A percentile compares a stretch with the other conserved stretches of the same genome.
phyloP scores from a whole-genome alignment of 1,140 invertebrate species.

The Colletes latitarsis region DNA sequence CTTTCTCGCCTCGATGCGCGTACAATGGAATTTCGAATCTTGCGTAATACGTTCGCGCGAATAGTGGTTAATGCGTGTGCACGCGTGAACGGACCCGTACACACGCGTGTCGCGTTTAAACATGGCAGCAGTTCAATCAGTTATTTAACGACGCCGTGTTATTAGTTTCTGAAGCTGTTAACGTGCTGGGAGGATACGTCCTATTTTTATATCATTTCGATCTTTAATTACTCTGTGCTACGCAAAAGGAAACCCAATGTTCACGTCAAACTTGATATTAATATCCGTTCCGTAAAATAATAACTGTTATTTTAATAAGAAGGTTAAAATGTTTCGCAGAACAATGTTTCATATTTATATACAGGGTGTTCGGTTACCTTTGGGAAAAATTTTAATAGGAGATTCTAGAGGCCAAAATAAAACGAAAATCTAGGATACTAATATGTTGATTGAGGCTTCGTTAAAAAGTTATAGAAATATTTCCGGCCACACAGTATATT shows the following conservation, averaged over 20 bases:
- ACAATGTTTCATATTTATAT: not conserved
- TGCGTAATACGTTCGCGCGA: conserved; percentile 4
- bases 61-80: conserved; percentile 34
- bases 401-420: too few relatives aligned
- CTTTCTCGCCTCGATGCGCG: conserved; percentile 50
- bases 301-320: too few relatives aligned
- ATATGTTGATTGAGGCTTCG: too few relatives aligned
- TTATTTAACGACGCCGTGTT: conserved; percentile 24
- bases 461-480: too few relatives aligned
- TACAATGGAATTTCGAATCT: conserved; percentile 65
- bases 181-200: not conserved
- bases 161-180: conserved; percentile 18
- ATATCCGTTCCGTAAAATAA: too few relatives aligned
- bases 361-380: too few relatives aligned
- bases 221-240: not conserved
- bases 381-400: too few relatives aligned
- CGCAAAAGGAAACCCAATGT: not conserved
- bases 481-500: too few relatives aligned
- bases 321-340: too few relatives aligned
- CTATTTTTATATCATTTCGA: not conserved
- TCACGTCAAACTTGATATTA: too few relatives aligned
- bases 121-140: conserved; percentile 7
- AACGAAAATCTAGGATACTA: too few relatives aligned
- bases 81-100: conserved; percentile 15
- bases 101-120: conserved; percentile 5